phyloP scores from a whole-genome alignment of 2,113 vertebrate species.

The Oryzias woworae region DNA sequence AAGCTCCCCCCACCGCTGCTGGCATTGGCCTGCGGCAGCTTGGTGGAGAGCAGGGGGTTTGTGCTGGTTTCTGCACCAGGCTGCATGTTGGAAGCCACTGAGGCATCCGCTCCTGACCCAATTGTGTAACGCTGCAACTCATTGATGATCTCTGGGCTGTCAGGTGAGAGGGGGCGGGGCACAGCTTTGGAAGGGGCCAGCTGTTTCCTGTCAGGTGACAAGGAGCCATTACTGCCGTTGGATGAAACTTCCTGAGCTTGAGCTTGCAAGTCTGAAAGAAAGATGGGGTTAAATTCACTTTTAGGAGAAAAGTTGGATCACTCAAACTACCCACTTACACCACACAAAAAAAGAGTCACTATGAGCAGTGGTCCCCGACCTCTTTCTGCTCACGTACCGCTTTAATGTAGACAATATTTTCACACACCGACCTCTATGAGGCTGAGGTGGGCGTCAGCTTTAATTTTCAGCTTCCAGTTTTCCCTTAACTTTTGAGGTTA shows the following conservation, averaged over 20 bases:
- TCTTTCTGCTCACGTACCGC: no score
- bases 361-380: no score
- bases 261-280: constrained; percentile 79
- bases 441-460: no score
- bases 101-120: constrained; percentile 70
- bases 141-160: constrained; percentile 89
- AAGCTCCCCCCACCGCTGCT: constrained; percentile 16
- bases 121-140: constrained; percentile 89
- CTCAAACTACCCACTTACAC: neutral
- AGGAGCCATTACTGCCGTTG: constrained; percentile 79
- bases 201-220: constrained; percentile 77
- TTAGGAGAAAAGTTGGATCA: neutral
- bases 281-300: neutral
- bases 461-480: no score
- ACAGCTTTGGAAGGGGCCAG: constrained; percentile 73
- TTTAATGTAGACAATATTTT: no score
- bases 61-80: constrained; percentile 54
- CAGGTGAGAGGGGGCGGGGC: constrained; percentile 86
- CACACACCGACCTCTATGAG: no score
- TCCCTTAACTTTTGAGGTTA: no score
- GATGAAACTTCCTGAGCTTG: constrained; percentile 45
- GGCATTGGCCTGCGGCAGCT: constrained; percentile 42
- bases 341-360: neutral
- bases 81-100: neutral
- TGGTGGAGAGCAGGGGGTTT: constrained; percentile 41